Evolutionary conservation across 2,797 vertebrate genomes (phyloP).

Genomic region (Todus mexicanus): DNA sequence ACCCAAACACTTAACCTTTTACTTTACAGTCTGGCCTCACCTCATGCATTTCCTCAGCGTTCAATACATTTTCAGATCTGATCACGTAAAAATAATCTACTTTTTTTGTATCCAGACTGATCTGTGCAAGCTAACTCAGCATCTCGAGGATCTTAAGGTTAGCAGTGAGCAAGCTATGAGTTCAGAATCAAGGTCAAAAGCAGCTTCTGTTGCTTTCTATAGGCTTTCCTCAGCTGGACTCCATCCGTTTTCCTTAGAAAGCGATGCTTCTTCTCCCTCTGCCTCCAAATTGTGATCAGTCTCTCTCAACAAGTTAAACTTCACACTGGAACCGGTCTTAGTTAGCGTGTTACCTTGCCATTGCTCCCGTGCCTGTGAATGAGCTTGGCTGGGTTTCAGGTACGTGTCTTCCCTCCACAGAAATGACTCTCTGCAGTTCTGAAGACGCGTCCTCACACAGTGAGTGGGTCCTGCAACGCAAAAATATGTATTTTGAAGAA

Average conservation of each 20-base stretch:
- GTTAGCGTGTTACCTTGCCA: constrained; percentile 83
- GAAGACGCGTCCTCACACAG: constrained; percentile 72
- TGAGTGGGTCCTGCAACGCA: constrained; percentile 77
- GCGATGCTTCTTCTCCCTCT: neutral
- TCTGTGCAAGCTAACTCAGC: neutral
- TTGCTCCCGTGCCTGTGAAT: constrained; percentile 74
- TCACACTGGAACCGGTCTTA: neutral
- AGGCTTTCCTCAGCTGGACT: neutral
- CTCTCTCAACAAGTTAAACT: neutral
- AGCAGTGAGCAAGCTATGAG: neutral
- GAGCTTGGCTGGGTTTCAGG: constrained; percentile 72
- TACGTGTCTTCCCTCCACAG: constrained; percentile 71
- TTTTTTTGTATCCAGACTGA: neutral
- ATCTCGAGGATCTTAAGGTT: neutral
- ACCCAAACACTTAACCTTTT: neutral
- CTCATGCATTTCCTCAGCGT: neutral
- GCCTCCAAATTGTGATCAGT: neutral
- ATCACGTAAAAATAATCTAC: neutral
- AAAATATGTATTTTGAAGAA: neutral
- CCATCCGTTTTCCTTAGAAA: neutral
- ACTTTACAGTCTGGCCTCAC: neutral
- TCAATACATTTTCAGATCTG: neutral
- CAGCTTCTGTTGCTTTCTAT: neutral
- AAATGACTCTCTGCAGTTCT: constrained; percentile 71
- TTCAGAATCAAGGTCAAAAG: neutral